A percentile compares a stretch with the other conserved stretches of the same genome.
phyloP scores from a whole-genome alignment of 1,140 invertebrate species.

The Cardiocondyla obscurior region DNA sequence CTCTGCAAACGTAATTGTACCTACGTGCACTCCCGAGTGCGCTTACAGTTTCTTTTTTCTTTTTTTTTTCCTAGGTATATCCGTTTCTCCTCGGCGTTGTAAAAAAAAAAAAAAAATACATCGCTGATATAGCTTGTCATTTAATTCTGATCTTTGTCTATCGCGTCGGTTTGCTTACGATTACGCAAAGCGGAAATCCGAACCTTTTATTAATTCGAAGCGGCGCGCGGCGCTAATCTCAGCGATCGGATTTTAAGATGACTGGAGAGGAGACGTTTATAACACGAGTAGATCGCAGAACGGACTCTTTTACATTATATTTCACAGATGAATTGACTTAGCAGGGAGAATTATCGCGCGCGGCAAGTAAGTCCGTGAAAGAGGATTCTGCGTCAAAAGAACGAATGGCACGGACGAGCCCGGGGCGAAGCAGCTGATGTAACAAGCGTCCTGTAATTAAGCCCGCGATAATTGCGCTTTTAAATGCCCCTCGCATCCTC shows the following conservation, averaged over 20 bases:
- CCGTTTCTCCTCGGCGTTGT: neutral
- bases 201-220: slow-evolving; percentile 10
- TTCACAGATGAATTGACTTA: slow-evolving; percentile 33
- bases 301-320: slow-evolving; percentile 25
- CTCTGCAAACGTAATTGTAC: neutral
- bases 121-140: neutral
- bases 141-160: neutral
- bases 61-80: too few relatives aligned
- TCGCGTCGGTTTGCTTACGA: slow-evolving; percentile 1
- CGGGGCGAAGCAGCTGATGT: slow-evolving; percentile 54
- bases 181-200: neutral
- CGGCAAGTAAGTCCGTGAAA: slow-evolving; percentile 9
- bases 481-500: slow-evolving; percentile 48
- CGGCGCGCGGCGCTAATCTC: neutral
- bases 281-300: slow-evolving; percentile 8
- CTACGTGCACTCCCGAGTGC: neutral
- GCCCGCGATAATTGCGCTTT: slow-evolving; percentile 65
- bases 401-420: neutral
- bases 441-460: slow-evolving; percentile 68
- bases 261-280: slow-evolving; percentile 34
- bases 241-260: neutral
- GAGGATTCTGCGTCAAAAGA: slow-evolving; percentile 34
- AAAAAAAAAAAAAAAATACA: too few relatives aligned
- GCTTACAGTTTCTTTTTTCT: slow-evolving; percentile 7
- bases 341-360: slow-evolving; percentile 43